Percentiles rank a stretch among this genome's conserved stretches.
Conservation (phyloP, 2,888 invertebrate genomes). For the Pedicia rivosa region DNA sequence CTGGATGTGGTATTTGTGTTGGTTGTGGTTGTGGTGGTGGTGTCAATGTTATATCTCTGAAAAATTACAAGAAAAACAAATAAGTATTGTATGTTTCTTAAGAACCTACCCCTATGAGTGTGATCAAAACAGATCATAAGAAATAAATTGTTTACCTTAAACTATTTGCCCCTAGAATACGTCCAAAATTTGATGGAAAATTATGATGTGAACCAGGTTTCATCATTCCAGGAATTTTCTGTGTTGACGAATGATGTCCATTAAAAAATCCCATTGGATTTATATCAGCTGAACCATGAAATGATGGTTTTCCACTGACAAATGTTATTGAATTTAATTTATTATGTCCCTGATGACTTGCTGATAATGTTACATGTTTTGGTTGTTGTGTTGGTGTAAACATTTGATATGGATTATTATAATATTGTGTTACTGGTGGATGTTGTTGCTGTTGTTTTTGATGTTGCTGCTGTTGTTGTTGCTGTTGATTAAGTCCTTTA, state of each 20-base stretch:
- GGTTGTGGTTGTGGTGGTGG: conserved; percentile 8
- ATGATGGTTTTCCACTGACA: conserved; percentile 9
- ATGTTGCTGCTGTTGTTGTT: too few species aligned
- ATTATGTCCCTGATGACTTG: not conserved
- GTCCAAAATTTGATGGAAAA: too few species aligned
- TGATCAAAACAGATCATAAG: too few species aligned
- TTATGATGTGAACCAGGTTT: conserved; percentile 4
- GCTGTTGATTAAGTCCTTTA: conserved; percentile 10
- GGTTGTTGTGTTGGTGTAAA: conserved; percentile 2
- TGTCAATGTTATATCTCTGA: conserved; percentile 9
- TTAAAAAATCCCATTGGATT: conserved; percentile 8
- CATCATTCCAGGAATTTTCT: conserved; percentile 7
- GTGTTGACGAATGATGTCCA: conserved; percentile 8
- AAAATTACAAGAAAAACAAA: not conserved
- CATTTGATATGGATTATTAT: conserved; percentile 8
- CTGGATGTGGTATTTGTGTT: conserved; percentile 9
- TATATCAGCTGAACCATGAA: conserved; percentile 8
- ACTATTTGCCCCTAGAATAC: too few species aligned
- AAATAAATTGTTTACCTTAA: too few species aligned
- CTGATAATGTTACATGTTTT: conserved; percentile 5
- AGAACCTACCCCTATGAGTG: not conserved
- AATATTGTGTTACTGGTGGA: conserved; percentile 11
- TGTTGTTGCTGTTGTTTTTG: too few species aligned
- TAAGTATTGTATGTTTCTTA: not conserved
- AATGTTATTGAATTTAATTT: conserved; percentile 3